These are phyloP conservation scores for Tympanuchus pallidicinctus DNA, from an alignment of 2,113 vertebrate species.

Conservation along the genomic window DNA sequence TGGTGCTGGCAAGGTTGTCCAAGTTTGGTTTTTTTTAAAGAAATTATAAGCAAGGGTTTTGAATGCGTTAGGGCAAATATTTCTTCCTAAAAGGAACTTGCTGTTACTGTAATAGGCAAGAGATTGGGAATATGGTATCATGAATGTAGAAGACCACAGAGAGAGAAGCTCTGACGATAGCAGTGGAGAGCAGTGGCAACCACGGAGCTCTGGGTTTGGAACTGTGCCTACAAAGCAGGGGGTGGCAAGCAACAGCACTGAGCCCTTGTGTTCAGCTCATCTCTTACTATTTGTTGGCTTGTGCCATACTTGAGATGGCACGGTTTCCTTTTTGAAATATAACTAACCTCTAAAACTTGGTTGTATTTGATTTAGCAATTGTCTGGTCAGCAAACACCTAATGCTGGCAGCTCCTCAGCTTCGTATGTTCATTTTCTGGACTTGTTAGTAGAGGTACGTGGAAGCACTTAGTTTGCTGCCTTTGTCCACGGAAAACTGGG, in stretches of 20 bases:
- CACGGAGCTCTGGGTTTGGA: fast-evolving
- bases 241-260: fast-evolving
- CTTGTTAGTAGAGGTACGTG: no score
- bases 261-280: neutral
- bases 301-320: neutral
- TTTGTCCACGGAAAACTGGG: no score
- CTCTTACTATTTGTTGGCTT: neutral
- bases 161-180: neutral
- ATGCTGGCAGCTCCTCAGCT: neutral
- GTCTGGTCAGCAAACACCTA: neutral
- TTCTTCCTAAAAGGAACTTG: neutral
- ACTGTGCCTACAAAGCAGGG: neutral
- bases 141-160: neutral
- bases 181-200: neutral
- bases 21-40: neutral
- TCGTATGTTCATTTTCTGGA: neutral
- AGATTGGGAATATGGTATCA: neutral
- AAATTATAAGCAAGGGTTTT: neutral
- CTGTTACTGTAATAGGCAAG: neutral
- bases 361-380: neutral
- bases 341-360: neutral
- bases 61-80: neutral
- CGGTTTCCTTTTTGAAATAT: neutral
- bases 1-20: neutral
- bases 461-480: no score